Evolutionary conservation across 2,888 invertebrate genomes (phyloP).

Genomic region (Sarcophaga variegata): DNA sequence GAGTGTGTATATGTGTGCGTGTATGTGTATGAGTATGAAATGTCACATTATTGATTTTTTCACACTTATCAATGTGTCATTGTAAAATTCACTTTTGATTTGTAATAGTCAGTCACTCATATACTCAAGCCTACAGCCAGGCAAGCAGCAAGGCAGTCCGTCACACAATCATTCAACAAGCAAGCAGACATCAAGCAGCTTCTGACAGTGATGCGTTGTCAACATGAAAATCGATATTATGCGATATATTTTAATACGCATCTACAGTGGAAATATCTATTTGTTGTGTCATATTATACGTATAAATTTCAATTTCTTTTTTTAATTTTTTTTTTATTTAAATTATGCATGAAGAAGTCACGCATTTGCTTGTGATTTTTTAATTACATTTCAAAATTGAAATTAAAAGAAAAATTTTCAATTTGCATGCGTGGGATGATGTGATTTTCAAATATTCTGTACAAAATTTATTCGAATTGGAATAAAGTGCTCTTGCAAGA

Average conservation of each 20-base stretch:
- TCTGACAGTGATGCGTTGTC: constrained; percentile 55
- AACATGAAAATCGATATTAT: constrained; percentile 51
- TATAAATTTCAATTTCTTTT: neutral
- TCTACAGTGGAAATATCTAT: neutral
- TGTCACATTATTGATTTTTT: constrained; percentile 66
- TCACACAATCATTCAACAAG: constrained; percentile 40
- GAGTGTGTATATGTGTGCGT: neutral
- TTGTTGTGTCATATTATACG: neutral
- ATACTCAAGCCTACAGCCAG: no score
- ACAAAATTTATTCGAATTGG: no score
- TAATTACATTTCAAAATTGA: constrained; percentile 2
- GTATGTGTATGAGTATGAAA: neutral
- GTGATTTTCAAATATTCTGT: no score
- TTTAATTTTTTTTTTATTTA: constrained; percentile 6
- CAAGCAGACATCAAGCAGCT: constrained; percentile 21
- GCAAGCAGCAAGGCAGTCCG: neutral
- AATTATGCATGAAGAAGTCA: constrained; percentile 9
- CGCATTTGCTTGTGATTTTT: neutral
- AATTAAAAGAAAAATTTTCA: constrained; percentile 5
- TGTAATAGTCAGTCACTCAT: constrained; percentile 47
- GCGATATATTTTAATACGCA: constrained; percentile 12
- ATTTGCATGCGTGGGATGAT: constrained; percentile 2
- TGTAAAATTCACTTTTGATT: constrained; percentile 62
- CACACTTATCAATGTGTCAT: constrained; percentile 60
- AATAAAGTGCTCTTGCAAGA: no score